Evolutionary conservation across 2,113 vertebrate species (phyloP), one percentile per base, ranked within the genome.

Genomic region (Cyphomyrus discorhynchus): DNA sequence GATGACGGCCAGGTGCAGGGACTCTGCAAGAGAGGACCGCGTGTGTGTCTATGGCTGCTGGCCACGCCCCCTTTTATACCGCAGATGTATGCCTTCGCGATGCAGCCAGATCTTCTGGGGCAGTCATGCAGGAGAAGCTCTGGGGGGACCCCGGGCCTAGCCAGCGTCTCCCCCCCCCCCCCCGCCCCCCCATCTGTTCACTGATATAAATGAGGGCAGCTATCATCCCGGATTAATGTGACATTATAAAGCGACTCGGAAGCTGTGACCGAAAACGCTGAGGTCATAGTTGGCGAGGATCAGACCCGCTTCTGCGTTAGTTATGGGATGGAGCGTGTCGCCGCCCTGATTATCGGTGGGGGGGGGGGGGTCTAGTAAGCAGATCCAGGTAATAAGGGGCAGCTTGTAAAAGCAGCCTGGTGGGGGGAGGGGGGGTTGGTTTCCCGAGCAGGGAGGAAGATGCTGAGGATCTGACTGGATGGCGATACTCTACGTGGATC

Each of bases 1-100:
- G 94, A 97, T 97, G 94, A 98, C 96, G 0, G 97, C 97, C 95
- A 97, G 96, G 0, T 97, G 97, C 92, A 98, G 96, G 0, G 97
- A 96, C 93, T 97, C 97, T 98, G 96, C 45, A 87, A 92, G 93
- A 94, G 17, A 84, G 11, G 27, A 6, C 24, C 39, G 24, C 42
- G 83, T 45, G 24, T 21, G 53, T 24, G 52, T 88, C 35, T 42
- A 88, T 10, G 27, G 27, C 80, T 83, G 84, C 17, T 24, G 83
- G 21, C 19, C 83, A 86, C 83, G 15, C 46, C 5, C 35, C 35
- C 45, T 27, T 70, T 70, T 10, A 70, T 31, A 13, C 62, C n/a
- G 10, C 27, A 11, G 10, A 70, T 27, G 10, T 27, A 70, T 9
- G 42, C 74, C 74, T 80, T 15, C 74, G 17, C 13, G 6, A 80